A percentile compares a stretch with the other conserved stretches of the same genome.
These are phyloP conservation scores for Halichoeres trimaculatus DNA, from an alignment of 2,113 vertebrate genomes.

Conservation along the genomic window DNA sequence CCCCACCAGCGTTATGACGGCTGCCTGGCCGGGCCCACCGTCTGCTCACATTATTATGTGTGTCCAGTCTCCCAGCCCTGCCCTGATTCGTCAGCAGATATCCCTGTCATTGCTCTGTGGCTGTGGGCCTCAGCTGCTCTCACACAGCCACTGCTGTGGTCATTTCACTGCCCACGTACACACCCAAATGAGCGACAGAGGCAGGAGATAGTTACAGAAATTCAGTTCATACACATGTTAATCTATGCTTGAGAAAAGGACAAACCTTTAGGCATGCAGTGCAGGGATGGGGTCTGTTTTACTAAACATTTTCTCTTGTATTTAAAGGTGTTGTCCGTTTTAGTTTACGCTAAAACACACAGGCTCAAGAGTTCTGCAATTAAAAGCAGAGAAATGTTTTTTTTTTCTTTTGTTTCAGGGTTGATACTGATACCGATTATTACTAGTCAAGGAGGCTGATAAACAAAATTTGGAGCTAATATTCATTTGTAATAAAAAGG, in stretches of 20 bases:
- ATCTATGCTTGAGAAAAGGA: not conserved
- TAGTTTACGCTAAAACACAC: too few species aligned
- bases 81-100: conserved; percentile 70
- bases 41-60: conserved; percentile 62
- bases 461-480: too few species aligned
- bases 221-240: not conserved
- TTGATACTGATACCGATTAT: too few species aligned
- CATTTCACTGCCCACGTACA: conserved; percentile 12
- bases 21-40: conserved; percentile 43
- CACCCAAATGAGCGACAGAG: not conserved
- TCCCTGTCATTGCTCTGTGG: conserved; percentile 42
- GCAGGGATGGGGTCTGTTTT: not conserved
- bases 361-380: too few species aligned
- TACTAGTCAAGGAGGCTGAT: too few species aligned
- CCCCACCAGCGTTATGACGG: conserved; percentile 47
- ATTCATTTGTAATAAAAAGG: too few species aligned
- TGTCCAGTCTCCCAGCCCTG: conserved; percentile 45
- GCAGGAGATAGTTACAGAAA: not conserved
- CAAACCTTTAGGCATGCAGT: not conserved
- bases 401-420: too few species aligned
- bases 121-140: conserved; percentile 34
- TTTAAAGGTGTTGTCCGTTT: not conserved
- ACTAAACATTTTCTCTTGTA: not conserved
- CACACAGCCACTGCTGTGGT: conserved; percentile 16
- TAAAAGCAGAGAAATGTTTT: too few species aligned